Evolutionary conservation across 1,140 invertebrate species (phyloP).

Genomic region (Zaprionus inermis): DNA sequence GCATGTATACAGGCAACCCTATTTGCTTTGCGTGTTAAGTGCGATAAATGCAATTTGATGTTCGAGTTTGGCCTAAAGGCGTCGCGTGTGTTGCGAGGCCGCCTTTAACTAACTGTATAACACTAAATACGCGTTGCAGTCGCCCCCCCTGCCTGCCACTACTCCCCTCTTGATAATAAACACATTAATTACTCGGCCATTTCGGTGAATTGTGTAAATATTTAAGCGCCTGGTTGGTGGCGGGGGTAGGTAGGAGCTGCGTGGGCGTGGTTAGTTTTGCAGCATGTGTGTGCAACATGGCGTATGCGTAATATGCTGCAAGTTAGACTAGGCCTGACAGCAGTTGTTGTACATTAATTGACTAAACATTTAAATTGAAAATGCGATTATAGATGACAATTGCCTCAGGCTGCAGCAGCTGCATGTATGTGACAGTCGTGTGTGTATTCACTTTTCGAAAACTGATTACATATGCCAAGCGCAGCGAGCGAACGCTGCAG

Average conservation of each 20-base stretch:
- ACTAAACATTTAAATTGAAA: conserved; percentile 78
- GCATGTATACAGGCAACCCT: conserved; percentile 29
- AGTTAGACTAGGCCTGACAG: conserved; percentile 22
- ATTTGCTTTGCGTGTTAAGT: conserved; percentile 74
- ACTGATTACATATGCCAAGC: conserved; percentile 63
- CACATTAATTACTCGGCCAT: conserved; percentile 67
- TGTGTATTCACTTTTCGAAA: conserved; percentile 45
- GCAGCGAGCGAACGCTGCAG: conserved; percentile 29
- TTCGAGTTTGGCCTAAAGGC: conserved; percentile 20
- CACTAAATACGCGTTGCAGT: conserved; percentile 33
- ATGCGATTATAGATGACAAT: conserved; percentile 72
- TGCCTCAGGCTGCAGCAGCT: conserved; percentile 12
- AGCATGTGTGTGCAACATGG: conserved; percentile 44
- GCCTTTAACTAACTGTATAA: conserved; percentile 44
- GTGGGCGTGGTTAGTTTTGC: background rate
- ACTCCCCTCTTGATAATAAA: conserved; percentile 63
- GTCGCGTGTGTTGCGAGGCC: conserved; percentile 14
- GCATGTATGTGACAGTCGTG: background rate
- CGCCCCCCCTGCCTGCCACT: background rate
- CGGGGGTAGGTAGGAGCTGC: background rate
- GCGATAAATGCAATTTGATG: conserved; percentile 78
- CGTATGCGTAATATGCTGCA: conserved; percentile 64
- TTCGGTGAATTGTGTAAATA: conserved; percentile 59
- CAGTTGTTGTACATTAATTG: conserved; percentile 54
- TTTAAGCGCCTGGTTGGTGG: background rate